These are phyloP conservation scores for Anodontia alba DNA, from an alignment of 2,888 invertebrate species.

Conservation along the genomic window DNA sequence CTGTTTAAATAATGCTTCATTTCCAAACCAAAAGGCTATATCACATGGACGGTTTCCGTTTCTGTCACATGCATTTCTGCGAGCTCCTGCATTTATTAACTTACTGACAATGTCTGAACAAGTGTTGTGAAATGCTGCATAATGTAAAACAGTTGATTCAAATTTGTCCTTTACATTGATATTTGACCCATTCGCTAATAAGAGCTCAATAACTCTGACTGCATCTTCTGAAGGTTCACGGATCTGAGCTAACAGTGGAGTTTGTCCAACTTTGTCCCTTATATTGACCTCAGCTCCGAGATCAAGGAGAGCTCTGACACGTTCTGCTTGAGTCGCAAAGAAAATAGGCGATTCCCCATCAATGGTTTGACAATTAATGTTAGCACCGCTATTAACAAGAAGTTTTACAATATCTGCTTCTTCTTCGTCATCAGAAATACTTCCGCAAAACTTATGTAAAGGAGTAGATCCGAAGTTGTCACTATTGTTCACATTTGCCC, in stretches of 20 bases:
- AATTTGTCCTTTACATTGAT: conserved; percentile 8
- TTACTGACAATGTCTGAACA: conserved; percentile 5
- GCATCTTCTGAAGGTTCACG: conserved; percentile 42
- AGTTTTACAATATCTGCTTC: conserved; percentile 20
- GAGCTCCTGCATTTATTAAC: background rate
- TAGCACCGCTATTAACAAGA: background rate
- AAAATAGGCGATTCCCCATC: conserved; percentile 25
- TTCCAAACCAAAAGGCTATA: conserved; percentile 22
- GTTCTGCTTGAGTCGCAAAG: conserved; percentile 12
- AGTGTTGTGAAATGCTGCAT: conserved; percentile 35
- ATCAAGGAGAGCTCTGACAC: background rate
- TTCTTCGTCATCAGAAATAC: too few relatives aligned
- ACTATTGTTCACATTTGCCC: background rate
- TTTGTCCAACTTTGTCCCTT: conserved; percentile 31
- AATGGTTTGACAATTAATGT: conserved; percentile 5
- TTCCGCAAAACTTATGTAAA: too few relatives aligned
- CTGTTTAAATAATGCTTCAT: background rate
- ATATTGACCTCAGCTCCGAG: conserved; percentile 22
- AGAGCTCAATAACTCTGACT: conserved; percentile 4
- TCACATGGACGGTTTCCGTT: conserved; percentile 4
- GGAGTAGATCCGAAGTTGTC: conserved; percentile 21
- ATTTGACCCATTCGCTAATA: background rate
- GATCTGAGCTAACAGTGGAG: conserved; percentile 39
- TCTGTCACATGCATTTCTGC: background rate
- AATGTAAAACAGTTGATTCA: conserved; percentile 30